Percentiles rank a stretch among this genome's conserved stretches.
phyloP scores from a whole-genome alignment of 2,888 invertebrate species.

The Plagiodera versicolora region DNA sequence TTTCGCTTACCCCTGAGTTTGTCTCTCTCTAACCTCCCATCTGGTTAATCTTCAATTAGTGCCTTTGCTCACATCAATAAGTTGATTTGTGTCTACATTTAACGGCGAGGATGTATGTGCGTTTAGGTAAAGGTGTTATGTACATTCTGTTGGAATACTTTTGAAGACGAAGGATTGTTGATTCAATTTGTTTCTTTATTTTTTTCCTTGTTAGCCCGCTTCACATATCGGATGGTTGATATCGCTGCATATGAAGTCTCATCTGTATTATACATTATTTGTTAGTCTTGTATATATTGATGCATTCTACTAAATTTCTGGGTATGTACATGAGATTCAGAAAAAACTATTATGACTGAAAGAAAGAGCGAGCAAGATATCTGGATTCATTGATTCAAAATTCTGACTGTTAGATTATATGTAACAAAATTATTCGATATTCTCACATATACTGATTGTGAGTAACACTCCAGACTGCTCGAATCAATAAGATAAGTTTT shows the following conservation, averaged over 20 bases:
- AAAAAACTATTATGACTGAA: no score
- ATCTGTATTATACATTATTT: not conserved
- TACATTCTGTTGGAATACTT: not conserved
- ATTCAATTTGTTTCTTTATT: not conserved
- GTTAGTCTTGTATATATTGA: not conserved
- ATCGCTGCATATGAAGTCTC: not conserved
- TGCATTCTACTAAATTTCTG: not conserved
- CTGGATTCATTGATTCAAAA: no score
- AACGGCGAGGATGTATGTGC: constrained; percentile 8
- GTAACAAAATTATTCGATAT: no score
- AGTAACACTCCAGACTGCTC: no score
- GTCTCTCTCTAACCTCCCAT: constrained; percentile 59
- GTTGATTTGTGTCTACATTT: constrained; percentile 28
- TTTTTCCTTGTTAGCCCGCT: not conserved
- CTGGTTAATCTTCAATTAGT: constrained; percentile 56
- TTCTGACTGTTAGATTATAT: no score
- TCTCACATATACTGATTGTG: no score
- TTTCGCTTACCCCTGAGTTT: constrained; percentile 61
- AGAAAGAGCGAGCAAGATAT: no score
- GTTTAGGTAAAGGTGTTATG: constrained; percentile 6
- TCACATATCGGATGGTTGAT: not conserved
- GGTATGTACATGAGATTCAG: no score
- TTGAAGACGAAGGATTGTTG: constrained; percentile 1
- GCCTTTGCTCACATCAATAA: constrained; percentile 54
- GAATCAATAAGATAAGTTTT: no score